Evolutionary conservation across 2,797 vertebrate genomes (phyloP).

Genomic region (Ambastaia sidthimunki): DNA sequence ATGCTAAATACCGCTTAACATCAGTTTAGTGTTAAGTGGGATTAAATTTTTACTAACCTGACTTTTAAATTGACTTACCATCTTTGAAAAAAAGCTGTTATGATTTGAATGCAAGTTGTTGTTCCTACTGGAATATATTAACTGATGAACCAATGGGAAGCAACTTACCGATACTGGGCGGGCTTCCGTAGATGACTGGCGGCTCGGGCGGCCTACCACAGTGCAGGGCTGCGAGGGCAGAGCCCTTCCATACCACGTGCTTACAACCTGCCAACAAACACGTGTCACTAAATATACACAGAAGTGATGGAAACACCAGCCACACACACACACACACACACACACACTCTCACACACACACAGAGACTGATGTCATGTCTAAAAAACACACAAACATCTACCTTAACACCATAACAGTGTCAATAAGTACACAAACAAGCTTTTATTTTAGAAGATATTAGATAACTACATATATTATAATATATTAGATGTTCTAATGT

Average conservation of each 20-base stretch:
- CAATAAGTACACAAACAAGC: not conserved
- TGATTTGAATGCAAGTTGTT: conserved; percentile 4
- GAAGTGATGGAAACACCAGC: not conserved
- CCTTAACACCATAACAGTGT: too few relatives aligned
- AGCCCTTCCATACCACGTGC: conserved; percentile 99
- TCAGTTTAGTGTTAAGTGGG: too few relatives aligned
- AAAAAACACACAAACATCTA: not conserved
- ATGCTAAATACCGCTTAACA: too few relatives aligned
- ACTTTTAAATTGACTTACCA: too few relatives aligned
- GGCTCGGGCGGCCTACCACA: conserved; percentile 98
- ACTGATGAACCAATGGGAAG: conserved; percentile 39
- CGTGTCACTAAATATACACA: conserved; percentile 54
- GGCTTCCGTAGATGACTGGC: conserved; percentile 93
- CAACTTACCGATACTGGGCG: conserved; percentile 92
- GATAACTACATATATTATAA: not conserved
- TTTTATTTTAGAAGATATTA: too few relatives aligned
- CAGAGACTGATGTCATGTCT: not conserved
- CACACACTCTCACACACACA: too few relatives aligned
- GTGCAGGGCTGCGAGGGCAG: conserved; percentile 94
- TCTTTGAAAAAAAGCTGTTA: not conserved
- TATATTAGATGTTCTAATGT: not conserved
- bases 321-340: conserved; percentile 13
- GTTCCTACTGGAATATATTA: not conserved
- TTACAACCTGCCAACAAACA: conserved; percentile 87
- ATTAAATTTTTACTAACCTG: too few relatives aligned